Evolutionary conservation across 2,113 vertebrate species (phyloP), one percentile per base, ranked within the genome.

Genomic region (Etia nguti): DNA sequence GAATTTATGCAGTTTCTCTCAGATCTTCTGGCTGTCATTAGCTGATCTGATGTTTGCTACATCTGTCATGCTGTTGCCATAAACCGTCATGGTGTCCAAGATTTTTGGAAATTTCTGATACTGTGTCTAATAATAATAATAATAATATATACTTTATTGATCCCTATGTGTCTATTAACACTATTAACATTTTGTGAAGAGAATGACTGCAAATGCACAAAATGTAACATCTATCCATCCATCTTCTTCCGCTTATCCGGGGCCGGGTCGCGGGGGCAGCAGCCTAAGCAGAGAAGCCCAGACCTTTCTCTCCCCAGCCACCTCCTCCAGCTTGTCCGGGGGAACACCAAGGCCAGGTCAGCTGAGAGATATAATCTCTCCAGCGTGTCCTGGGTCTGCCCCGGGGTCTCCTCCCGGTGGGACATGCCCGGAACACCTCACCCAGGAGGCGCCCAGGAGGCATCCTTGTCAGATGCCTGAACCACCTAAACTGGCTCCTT

Each of bases 391-490:
- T 34, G 1, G 59, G 59, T 62, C 31, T 62, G 18, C 59, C 18
- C 18, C 1, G 1, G 3, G 31, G 59, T 31, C 18, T 62, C 10
- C 31, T 20, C 59, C 59, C 31, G 1, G 59, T 36, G 1, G 18
- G 10, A 36, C 59, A 36, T 62, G 34, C 59, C 10, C 59, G 7
- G 59, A 36, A 62, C 18, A 62, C 59, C 31, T 36, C 59, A 36
- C 29, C 16, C 0, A 20, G 29, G 29, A 0, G 16, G 29, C 0
- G 1, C 31, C 59, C 16, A 2, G 59, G 31, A n/a, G 59, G 59
- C 31, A 62, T 62, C 59, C 1, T 62, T 62, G 31, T 62, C 59
- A 62, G 6, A 62, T 62, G 59, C 6, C 59, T 0, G 0, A 62
- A 62, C 59, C 59, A 20, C 29, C 0, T 62, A 18, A 62, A 36